Conservation (phyloP, 2,797 vertebrate species). For the Cyprinella venusta region DNA sequence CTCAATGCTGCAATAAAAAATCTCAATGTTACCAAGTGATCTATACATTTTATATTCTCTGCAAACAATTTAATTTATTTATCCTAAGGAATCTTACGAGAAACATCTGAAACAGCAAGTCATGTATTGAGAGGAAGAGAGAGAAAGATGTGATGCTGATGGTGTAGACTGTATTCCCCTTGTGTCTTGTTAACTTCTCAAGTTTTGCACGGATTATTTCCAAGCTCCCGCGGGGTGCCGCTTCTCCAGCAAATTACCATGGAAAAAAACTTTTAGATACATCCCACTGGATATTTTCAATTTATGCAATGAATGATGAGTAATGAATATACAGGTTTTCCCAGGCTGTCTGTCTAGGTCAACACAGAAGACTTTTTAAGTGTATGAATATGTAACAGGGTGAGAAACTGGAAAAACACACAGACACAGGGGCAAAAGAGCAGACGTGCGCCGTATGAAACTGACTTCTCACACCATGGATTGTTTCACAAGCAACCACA, state of each 20-base stretch:
- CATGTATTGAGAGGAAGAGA: slow-evolving; percentile 58
- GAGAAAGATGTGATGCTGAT: slow-evolving; percentile 58
- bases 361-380: slow-evolving; percentile 35
- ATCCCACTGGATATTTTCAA: slow-evolving; percentile 57
- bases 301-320: slow-evolving; percentile 60
- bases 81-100: background rate
- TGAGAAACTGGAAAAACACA: slow-evolving; percentile 23
- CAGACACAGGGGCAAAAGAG: background rate
- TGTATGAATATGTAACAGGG: slow-evolving; percentile 26
- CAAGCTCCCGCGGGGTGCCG: slow-evolving; percentile 53
- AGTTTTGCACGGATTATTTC: slow-evolving; percentile 64
- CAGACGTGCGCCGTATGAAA: slow-evolving; percentile 8
- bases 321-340: slow-evolving; percentile 51
- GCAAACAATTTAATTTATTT: background rate
- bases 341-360: slow-evolving; percentile 55
- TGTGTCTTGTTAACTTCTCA: slow-evolving; percentile 65
- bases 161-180: slow-evolving; percentile 52
- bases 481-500: slow-evolving; percentile 20
- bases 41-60: background rate
- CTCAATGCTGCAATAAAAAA: background rate
- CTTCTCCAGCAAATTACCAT: slow-evolving; percentile 72
- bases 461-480: slow-evolving; percentile 4
- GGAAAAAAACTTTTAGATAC: slow-evolving; percentile 72
- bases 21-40: background rate
- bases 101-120: slow-evolving; percentile 62